These are phyloP conservation scores for Bombycilla garrulus DNA, from an alignment of 2,113 vertebrate species.

Conservation along the genomic window DNA sequence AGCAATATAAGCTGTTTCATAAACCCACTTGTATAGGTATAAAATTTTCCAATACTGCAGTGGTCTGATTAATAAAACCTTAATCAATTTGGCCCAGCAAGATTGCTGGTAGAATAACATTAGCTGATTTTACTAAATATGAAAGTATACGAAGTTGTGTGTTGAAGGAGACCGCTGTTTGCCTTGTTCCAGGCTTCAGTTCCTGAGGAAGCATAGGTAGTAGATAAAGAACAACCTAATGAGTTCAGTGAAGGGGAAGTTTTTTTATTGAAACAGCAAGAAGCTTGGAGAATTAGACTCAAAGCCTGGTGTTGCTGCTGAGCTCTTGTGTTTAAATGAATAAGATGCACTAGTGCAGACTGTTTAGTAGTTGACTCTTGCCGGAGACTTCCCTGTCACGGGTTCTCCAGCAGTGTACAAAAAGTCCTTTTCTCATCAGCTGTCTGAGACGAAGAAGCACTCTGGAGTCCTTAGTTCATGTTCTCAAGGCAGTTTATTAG, in stretches of 20 bases:
- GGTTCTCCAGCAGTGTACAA: too few relatives aligned
- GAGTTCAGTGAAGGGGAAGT: not conserved
- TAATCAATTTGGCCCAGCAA: not conserved
- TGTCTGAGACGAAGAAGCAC: too few relatives aligned
- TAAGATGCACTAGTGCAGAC: not conserved
- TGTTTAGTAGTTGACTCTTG: not conserved
- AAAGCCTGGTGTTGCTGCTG: not conserved
- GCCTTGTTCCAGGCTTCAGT: not conserved
- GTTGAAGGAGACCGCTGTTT: not conserved
- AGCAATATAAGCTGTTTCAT: not conserved
- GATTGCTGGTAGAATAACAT: not conserved
- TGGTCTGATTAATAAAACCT: not conserved
- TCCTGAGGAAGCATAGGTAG: not conserved
- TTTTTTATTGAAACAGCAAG: not conserved
- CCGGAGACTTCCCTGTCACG: too few relatives aligned
- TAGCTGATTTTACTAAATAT: not conserved
- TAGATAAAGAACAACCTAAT: not conserved
- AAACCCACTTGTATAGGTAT: not conserved
- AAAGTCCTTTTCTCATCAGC: too few relatives aligned
- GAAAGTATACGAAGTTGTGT: not conserved
- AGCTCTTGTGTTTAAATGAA: not conserved
- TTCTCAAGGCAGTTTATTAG: too few relatives aligned
- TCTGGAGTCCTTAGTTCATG: too few relatives aligned
- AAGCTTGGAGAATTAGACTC: not conserved
- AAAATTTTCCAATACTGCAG: not conserved